Conservation (phyloP, 2,888 invertebrate genomes). For the Drosophila mettleri region DNA sequence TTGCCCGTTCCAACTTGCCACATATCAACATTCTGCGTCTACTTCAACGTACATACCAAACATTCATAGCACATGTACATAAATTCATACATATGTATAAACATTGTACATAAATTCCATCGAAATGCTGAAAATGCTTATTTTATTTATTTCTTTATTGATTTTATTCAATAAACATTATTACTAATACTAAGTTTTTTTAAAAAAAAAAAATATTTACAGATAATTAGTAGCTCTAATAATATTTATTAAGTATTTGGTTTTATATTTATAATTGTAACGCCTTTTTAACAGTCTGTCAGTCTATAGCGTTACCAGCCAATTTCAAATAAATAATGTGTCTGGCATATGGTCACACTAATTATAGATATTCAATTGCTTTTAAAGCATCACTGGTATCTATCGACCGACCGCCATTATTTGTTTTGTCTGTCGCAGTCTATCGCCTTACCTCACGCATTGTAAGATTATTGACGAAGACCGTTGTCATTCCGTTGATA, state of each 20-base stretch:
- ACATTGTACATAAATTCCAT: background rate
- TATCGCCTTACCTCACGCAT: constrained; percentile 20
- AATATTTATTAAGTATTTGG: background rate
- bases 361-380: background rate
- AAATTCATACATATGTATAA: background rate
- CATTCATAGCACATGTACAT: constrained; percentile 21
- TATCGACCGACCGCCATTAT: constrained; percentile 21
- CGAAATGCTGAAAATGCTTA: background rate
- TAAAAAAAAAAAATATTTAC: background rate
- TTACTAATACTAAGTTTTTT: background rate
- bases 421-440: background rate
- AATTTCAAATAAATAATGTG: background rate
- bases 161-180: background rate
- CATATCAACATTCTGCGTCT: constrained; percentile 41
- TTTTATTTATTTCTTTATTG: background rate
- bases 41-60: constrained; percentile 37
- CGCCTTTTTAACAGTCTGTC: constrained; percentile 6
- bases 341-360: constrained; percentile 4
- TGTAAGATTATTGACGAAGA: constrained; percentile 32
- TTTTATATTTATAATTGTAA: background rate
- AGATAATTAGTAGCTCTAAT: background rate
- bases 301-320: constrained; percentile 9
- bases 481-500: constrained; percentile 30
- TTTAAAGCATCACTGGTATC: constrained; percentile 1
- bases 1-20: constrained; percentile 48